phyloP scores from a whole-genome alignment of 2,888 invertebrate genomes.

The Myopa tessellatipennis region DNA sequence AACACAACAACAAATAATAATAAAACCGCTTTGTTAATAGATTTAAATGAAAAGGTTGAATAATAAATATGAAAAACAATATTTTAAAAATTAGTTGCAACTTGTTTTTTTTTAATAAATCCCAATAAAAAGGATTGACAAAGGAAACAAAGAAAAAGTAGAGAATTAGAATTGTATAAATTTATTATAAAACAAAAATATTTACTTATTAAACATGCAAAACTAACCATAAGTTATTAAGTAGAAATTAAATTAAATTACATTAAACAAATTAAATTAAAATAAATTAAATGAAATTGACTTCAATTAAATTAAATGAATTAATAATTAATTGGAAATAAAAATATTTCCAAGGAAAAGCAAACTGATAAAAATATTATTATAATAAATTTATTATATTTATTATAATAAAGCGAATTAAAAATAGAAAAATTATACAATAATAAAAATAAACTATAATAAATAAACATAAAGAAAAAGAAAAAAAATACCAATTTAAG shows the following conservation, averaged over 20 bases:
- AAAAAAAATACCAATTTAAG: not conserved
- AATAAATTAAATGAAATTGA: not conserved
- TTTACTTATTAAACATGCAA: conserved; percentile 27
- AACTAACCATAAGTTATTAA: conserved; percentile 43
- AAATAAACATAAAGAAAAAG: not conserved
- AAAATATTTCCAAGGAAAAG: too few relatives aligned
- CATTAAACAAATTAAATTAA: conserved; percentile 6
- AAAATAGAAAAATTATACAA: not conserved
- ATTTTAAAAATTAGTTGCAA: conserved; percentile 14
- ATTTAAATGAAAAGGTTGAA: conserved; percentile 39
- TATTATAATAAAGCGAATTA: not conserved
- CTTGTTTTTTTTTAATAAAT: conserved; percentile 19
- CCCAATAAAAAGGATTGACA: conserved; percentile 17
- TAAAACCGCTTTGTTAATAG: conserved; percentile 36
- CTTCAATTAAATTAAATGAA: conserved; percentile 3
- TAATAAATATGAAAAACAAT: conserved; percentile 15
- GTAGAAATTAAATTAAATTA: conserved; percentile 44
- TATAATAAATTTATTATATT: too few relatives aligned
- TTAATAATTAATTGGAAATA: too few relatives aligned
- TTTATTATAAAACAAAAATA: conserved; percentile 13
- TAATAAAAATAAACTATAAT: not conserved
- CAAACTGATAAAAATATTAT: too few relatives aligned
- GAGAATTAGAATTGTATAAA: conserved; percentile 8
- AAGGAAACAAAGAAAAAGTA: conserved; percentile 6
- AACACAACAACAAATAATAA: conserved; percentile 43